Conservation (phyloP, 1,140 invertebrate species). For the Chlorops oryzae region DNA sequence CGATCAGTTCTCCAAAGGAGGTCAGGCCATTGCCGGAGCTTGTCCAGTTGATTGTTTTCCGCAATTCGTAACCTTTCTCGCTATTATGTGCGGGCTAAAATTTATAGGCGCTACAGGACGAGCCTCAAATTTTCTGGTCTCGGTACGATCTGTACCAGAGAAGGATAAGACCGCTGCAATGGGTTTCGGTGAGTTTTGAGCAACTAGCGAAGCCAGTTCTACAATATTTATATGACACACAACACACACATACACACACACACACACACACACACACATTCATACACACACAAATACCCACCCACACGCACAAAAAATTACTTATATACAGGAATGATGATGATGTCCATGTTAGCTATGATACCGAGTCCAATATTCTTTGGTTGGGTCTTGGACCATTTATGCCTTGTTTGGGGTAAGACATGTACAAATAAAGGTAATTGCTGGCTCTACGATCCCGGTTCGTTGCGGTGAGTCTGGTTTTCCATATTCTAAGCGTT, state of each 20-base stretch:
- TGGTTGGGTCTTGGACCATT: slow-evolving; percentile 63
- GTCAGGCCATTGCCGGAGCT: slow-evolving; percentile 55
- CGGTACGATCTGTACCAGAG: slow-evolving; percentile 63
- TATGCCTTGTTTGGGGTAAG: slow-evolving; percentile 68
- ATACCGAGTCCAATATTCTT: slow-evolving; percentile 69
- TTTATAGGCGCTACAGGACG: slow-evolving; percentile 62
- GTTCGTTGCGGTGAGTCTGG: slow-evolving; percentile 54
- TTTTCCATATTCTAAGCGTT: slow-evolving; percentile 1
- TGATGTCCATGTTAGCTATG: slow-evolving; percentile 63
- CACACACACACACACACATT: too few relatives aligned
- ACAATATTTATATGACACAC: too few relatives aligned
- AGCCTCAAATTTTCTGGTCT: slow-evolving; percentile 63
- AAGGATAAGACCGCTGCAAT: slow-evolving; percentile 66
- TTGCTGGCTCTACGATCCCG: slow-evolving; percentile 67
- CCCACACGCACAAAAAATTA: too few relatives aligned
- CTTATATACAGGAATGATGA: too few relatives aligned
- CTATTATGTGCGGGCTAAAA: slow-evolving; percentile 61
- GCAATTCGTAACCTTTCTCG: slow-evolving; percentile 61
- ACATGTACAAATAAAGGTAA: slow-evolving; percentile 66
- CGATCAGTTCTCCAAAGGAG: slow-evolving; percentile 24
- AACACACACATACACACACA: too few relatives aligned
- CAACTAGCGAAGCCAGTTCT: too few relatives aligned
- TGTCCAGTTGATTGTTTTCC: slow-evolving; percentile 61
- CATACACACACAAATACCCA: too few relatives aligned
- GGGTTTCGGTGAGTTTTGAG: too few relatives aligned